Evolutionary conservation across 2,888 invertebrate species (phyloP), one percentile per base, ranked within the genome.

Genomic region (Megaustenia siamemsis): DNA sequence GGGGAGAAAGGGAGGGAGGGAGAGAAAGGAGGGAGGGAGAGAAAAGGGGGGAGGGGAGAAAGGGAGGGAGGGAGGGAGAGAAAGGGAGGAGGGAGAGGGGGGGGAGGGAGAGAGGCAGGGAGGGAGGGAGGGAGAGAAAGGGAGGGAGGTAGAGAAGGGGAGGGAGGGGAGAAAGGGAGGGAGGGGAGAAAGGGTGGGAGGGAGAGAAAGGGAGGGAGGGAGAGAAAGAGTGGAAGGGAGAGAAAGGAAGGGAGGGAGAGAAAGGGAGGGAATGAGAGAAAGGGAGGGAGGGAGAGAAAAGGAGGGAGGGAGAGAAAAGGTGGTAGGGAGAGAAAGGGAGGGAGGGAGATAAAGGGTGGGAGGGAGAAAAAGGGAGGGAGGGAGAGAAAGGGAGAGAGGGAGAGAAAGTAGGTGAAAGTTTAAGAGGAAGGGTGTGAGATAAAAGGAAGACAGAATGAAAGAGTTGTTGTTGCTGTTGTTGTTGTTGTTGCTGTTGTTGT

Each of bases 201-300:
- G 60, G 24, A 60, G 63, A 75, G 28, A 56, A 35, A 75, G 75
- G 73, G 24, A 28, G 28, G 43, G 63, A 75, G 28, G 40, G 40
- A 63, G n/a, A n/a, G n/a, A n/a, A n/a, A n/a, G n/a, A n/a, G n/a
- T n/a, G n/a, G n/a, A n/a, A n/a, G n/a, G n/a, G n/a, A n/a, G n/a
- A n/a, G n/a, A n/a, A n/a, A n/a, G n/a, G n/a, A n/a, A n/a, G n/a
- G n/a, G n/a, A 6, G 6, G 49, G 49, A 49, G 15, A 15, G n/a
- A n/a, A n/a, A n/a, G n/a, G n/a, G n/a, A n/a, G n/a, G n/a, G 75
- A 82, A 66, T 28, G 38, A 60, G 73, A 82, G 38, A 38, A 40
- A 38, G 60, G 56, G n/a, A n/a, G 28, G n/a, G 73, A 73, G 53
- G 53, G 38, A 63, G 82, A 82, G 60, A 43, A 40, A 63, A 63